A percentile compares a stretch with the other conserved stretches of the same genome.
These are phyloP conservation scores for Trachelus stipa DNA, from an alignment of 2,888 invertebrate species.

Conservation along the genomic window DNA sequence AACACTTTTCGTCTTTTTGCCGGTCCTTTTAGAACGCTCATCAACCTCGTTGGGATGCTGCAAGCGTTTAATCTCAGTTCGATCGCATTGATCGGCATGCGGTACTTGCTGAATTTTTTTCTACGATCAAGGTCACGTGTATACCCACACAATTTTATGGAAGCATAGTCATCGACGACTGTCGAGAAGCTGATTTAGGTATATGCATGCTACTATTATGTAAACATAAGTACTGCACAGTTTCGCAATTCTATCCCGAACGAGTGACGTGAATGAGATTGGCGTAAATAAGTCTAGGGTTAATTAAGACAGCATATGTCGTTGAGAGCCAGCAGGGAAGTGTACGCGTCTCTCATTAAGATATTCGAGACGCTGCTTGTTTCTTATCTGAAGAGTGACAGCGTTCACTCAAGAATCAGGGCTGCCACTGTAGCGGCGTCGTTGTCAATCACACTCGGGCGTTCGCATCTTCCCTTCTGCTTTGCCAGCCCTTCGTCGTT, in stretches of 20 bases:
- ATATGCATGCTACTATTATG: not conserved
- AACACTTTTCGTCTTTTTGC: conserved; percentile 39
- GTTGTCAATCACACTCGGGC: conserved; percentile 62
- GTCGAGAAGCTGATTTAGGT: not conserved
- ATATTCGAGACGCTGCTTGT: conserved; percentile 52
- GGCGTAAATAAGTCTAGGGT: conserved; percentile 49
- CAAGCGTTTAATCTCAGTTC: not conserved
- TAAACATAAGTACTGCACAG: not conserved
- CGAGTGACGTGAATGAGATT: conserved; percentile 14
- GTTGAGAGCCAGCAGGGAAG: not conserved
- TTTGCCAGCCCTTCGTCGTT: conserved; percentile 27
- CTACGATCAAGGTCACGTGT: not conserved
- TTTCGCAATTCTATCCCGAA: not conserved
- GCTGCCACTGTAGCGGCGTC: conserved; percentile 50
- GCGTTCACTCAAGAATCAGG: conserved; percentile 65
- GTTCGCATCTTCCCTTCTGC: conserved; percentile 23
- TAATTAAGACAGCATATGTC: conserved; percentile 48
- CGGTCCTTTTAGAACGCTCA: not conserved
- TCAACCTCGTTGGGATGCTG: not conserved
- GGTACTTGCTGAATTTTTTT: no score
- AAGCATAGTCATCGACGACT: not conserved
- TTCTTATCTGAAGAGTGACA: conserved; percentile 64
- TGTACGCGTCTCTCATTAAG: conserved; percentile 57
- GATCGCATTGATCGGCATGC: no score
- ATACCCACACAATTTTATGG: not conserved